phyloP scores from a whole-genome alignment of 2,797 vertebrate genomes.

The Coregonus sp. region DNA sequence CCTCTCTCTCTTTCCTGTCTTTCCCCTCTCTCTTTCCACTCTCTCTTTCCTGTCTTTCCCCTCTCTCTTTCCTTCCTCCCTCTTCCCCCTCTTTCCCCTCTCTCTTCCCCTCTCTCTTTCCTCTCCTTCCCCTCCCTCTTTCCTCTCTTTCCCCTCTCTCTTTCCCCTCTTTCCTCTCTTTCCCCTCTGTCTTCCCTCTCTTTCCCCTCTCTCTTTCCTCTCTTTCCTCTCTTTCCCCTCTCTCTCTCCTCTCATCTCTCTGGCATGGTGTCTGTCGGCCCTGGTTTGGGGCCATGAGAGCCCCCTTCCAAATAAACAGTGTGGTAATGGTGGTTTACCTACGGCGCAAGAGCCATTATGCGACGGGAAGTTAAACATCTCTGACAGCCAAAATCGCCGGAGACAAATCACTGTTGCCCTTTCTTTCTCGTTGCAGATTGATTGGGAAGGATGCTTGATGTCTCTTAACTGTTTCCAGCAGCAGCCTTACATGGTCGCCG shows the following conservation, averaged over 20 bases:
- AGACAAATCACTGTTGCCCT: constrained; percentile 78
- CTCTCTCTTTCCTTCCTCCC: too few species aligned
- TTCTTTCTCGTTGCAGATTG: constrained; percentile 63
- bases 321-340: constrained; percentile 78
- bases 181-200: too few species aligned
- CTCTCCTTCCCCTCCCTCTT: too few species aligned
- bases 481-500: constrained; percentile 13
- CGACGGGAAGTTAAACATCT: constrained; percentile 77
- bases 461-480: constrained; percentile 74
- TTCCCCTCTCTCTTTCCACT: too few species aligned
- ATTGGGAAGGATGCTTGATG: constrained; percentile 69
- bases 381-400: constrained; percentile 76
- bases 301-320: constrained; percentile 79
- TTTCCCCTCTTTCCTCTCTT: too few species aligned
- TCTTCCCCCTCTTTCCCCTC: too few species aligned
- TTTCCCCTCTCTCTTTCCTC: background rate
- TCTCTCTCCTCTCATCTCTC: constrained; percentile 57
- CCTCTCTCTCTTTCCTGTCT: too few species aligned
- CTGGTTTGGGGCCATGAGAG: constrained; percentile 57
- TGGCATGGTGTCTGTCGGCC: constrained; percentile 69
- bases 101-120: too few species aligned
- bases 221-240: constrained; percentile 1
- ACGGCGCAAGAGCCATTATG: constrained; percentile 74
- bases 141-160: too few species aligned
- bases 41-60: too few species aligned